A percentile compares a stretch with the other conserved stretches of the same genome.
Conservation (phyloP, 1,140 invertebrate species). For the Augochlora pura region DNA sequence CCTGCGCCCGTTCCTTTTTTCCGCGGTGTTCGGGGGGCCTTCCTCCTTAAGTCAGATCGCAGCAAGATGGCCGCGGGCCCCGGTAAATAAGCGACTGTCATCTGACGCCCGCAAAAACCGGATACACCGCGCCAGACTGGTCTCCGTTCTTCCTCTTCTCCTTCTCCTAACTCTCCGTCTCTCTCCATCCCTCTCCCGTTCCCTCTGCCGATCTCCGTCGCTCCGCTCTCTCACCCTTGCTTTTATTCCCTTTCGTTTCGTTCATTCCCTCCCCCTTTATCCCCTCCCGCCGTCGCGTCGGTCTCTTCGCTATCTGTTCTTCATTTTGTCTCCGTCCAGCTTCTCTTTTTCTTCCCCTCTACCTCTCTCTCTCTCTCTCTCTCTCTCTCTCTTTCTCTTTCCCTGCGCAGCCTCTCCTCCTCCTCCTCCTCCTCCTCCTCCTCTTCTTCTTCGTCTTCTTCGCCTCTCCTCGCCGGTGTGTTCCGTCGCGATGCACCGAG, state of each 20-base stretch:
- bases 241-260: constrained; percentile 36
- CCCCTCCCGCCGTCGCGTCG: constrained; percentile 7
- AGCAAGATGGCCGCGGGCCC: constrained; percentile 77
- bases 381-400: background rate
- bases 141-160: constrained; percentile 55
- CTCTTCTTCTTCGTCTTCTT: constrained; percentile 24
- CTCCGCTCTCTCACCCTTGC: background rate
- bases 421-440: constrained; percentile 2
- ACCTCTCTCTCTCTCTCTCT: background rate
- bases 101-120: constrained; percentile 79
- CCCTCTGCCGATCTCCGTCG: background rate
- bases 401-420: background rate
- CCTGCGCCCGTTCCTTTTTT: constrained; percentile 49
- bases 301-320: constrained; percentile 48
- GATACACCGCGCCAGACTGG: constrained; percentile 75
- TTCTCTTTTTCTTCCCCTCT: constrained; percentile 1
- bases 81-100: constrained; percentile 80
- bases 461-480: constrained; percentile 7
- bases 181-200: background rate
- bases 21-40: constrained; percentile 53
- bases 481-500: constrained; percentile 55
- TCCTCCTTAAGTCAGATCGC: constrained; percentile 76
- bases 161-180: constrained; percentile 7
- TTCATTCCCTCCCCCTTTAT: constrained; percentile 18
- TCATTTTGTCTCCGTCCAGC: constrained; percentile 23